These are phyloP conservation scores for Exephanes ischioxanthus DNA, from an alignment of 2,888 invertebrate genomes.

Conservation along the genomic window DNA sequence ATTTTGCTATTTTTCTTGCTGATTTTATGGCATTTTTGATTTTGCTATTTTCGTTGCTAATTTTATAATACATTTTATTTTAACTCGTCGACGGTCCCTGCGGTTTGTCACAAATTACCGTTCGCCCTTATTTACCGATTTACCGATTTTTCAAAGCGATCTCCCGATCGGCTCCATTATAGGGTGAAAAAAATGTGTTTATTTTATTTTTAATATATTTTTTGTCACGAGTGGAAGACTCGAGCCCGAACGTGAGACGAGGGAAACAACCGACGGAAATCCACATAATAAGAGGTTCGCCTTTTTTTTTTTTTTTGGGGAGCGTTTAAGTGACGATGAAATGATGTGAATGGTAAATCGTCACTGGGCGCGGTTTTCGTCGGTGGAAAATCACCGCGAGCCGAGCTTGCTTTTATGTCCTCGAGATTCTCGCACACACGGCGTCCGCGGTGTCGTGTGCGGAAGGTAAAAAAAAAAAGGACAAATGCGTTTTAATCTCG, in stretches of 20 bases:
- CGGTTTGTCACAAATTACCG: constrained; percentile 34
- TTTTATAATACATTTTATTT: no score
- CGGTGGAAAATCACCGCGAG: neutral
- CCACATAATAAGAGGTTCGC: neutral
- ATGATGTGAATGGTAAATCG: constrained; percentile 56
- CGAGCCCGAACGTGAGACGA: constrained; percentile 43
- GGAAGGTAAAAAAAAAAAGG: neutral
- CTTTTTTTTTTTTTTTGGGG: neutral
- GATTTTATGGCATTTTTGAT: no score
- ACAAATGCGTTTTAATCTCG: constrained; percentile 39
- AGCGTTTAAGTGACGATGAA: constrained; percentile 56
- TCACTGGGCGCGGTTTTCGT: neutral
- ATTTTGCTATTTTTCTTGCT: no score
- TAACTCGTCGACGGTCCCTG: neutral
- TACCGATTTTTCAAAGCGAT: constrained; percentile 5
- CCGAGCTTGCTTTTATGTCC: no score
- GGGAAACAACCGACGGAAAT: constrained; percentile 18
- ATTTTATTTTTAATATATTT: constrained; percentile 35
- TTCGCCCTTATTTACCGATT: constrained; percentile 14
- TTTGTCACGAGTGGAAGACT: constrained; percentile 27
- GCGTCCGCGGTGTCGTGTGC: no score
- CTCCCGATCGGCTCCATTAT: constrained; percentile 37
- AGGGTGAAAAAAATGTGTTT: constrained; percentile 1
- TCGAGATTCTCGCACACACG: no score
- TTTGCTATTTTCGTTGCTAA: no score